phyloP scores from a whole-genome alignment of 2,113 vertebrate species.

The Pteropus alecto region DNA sequence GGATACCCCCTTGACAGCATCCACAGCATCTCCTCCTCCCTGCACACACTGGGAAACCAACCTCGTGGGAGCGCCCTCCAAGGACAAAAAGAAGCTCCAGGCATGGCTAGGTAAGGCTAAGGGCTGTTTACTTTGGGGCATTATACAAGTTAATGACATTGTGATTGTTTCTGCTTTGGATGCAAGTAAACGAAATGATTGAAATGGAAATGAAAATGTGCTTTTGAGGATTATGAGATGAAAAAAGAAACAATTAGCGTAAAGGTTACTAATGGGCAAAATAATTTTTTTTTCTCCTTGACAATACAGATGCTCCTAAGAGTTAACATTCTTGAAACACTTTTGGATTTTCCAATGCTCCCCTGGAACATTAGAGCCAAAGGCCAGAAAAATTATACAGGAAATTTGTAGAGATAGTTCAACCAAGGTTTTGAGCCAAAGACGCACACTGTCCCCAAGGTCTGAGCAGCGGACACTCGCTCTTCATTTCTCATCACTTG shows the following conservation, averaged over 20 bases:
- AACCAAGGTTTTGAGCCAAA: not conserved
- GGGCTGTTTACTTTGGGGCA: not conserved
- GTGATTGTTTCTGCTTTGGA: slow-evolving; percentile 44
- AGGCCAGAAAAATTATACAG: not conserved
- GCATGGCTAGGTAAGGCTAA: not conserved
- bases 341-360: not conserved
- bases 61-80: not conserved
- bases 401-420: not conserved
- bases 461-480: not conserved
- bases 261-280: slow-evolving; percentile 55
- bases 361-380: not conserved
- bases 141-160: slow-evolving; percentile 47
- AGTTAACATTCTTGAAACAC: slow-evolving; percentile 13
- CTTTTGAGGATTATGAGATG: slow-evolving; percentile 63
- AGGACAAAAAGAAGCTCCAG: slow-evolving; percentile 4
- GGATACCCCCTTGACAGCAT: not conserved
- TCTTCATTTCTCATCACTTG: not conserved
- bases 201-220: slow-evolving; percentile 69
- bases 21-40: not conserved
- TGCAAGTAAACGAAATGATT: slow-evolving; percentile 66
- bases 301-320: not conserved
- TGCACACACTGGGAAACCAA: not conserved
- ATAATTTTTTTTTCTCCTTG: not conserved
- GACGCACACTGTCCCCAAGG: not conserved
- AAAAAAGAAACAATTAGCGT: slow-evolving; percentile 65